phyloP scores from a whole-genome alignment of 2,888 invertebrate genomes.

The Selenia dentaria region DNA sequence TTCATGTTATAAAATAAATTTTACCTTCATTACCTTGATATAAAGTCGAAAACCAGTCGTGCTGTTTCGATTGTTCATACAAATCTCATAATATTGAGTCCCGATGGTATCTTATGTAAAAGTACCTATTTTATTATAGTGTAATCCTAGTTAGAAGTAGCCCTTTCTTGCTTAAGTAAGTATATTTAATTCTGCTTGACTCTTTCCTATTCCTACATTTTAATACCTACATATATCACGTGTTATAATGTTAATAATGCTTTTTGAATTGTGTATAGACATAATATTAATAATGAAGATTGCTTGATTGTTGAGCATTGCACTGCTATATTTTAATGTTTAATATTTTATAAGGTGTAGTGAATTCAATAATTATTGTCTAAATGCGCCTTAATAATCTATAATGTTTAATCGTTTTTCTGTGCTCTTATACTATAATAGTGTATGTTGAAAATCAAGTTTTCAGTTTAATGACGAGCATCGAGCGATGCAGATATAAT shows the following conservation, averaged over 20 bases:
- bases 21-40: slow-evolving; percentile 3
- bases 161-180: slow-evolving; percentile 13
- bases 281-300: slow-evolving; percentile 41
- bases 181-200: slow-evolving; percentile 23
- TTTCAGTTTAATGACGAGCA: slow-evolving; percentile 13
- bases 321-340: slow-evolving; percentile 60
- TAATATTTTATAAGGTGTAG: slow-evolving; percentile 58
- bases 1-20: slow-evolving; percentile 5
- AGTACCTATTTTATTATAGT: slow-evolving; percentile 14
- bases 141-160: slow-evolving; percentile 21
- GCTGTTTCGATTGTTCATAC: not conserved
- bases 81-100: slow-evolving; percentile 1
- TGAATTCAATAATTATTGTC: slow-evolving; percentile 59
- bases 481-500: slow-evolving; percentile 13
- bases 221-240: slow-evolving; percentile 27
- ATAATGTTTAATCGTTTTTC: slow-evolving; percentile 52
- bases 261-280: slow-evolving; percentile 37
- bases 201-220: slow-evolving; percentile 26
- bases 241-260: slow-evolving; percentile 33
- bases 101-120: slow-evolving; percentile 10
- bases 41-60: not conserved
- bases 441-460: slow-evolving; percentile 36
- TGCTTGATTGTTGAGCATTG: slow-evolving; percentile 65
- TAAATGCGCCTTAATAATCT: slow-evolving; percentile 70
- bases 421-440: slow-evolving; percentile 52